Evolutionary conservation across 2,888 invertebrate species (phyloP).

Genomic region (Hypomecis atomaria): DNA sequence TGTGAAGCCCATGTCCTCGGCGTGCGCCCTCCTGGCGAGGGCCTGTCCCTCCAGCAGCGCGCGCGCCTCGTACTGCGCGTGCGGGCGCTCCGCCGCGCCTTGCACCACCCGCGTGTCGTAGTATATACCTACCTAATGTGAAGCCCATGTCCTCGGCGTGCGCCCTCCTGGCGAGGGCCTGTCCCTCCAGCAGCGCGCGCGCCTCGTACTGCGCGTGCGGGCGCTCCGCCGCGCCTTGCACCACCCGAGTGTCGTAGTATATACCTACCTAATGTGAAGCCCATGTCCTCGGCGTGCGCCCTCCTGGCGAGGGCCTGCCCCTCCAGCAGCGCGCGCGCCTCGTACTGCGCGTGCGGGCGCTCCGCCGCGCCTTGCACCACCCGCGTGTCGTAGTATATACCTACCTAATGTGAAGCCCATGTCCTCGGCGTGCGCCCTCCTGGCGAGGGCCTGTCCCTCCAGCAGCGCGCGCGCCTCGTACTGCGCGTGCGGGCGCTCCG

Average conservation of each 20-base stretch:
- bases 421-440: constrained; percentile 91
- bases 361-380: constrained; percentile 49
- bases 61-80: constrained; percentile 92
- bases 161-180: constrained; percentile 92
- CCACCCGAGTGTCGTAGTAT: neutral
- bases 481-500: constrained; percentile 83
- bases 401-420: constrained; percentile 90
- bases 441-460: constrained; percentile 96
- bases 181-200: constrained; percentile 96
- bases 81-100: constrained; percentile 62
- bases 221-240: constrained; percentile 53
- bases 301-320: constrained; percentile 95
- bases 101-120: no score
- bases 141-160: constrained; percentile 94
- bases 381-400: neutral
- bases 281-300: constrained; percentile 92
- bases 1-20: constrained; percentile 91
- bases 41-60: constrained; percentile 98
- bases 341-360: constrained; percentile 86
- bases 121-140: constrained; percentile 80
- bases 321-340: constrained; percentile 96
- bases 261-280: constrained; percentile 86
- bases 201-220: constrained; percentile 90
- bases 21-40: constrained; percentile 91
- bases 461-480: constrained; percentile 95